Conservation (phyloP, 2,797 vertebrate genomes). For the Propithecus perrieri region DNA sequence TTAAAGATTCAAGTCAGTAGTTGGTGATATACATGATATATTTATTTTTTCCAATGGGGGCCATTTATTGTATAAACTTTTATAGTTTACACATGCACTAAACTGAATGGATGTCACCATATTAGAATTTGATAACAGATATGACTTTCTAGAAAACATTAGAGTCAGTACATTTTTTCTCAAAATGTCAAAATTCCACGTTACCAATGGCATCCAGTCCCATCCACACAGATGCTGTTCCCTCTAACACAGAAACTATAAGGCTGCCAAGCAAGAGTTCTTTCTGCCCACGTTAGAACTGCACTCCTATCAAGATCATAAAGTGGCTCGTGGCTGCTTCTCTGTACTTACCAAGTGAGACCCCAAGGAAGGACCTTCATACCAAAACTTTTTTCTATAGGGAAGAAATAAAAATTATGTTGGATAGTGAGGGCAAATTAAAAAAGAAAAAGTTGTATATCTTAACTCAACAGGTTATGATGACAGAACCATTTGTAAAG, state of each 20-base stretch:
- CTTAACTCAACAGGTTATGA: background rate
- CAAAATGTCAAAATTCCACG: background rate
- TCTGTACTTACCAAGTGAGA: conserved; percentile 81
- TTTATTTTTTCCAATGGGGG: background rate
- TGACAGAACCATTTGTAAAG: background rate
- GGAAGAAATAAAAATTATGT: conserved; percentile 47
- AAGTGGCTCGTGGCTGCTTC: accelerated
- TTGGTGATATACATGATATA: background rate
- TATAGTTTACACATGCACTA: background rate
- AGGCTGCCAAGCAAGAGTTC: background rate
- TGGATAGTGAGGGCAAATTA: background rate
- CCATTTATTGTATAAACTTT: background rate
- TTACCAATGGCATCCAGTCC: background rate
- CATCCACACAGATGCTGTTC: background rate
- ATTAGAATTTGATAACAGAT: background rate
- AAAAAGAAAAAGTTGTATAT: background rate
- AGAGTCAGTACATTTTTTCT: background rate
- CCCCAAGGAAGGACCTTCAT: conserved; percentile 83
- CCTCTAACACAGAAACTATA: background rate
- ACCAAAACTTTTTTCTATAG: conserved; percentile 90
- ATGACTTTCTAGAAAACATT: background rate
- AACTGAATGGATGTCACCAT: background rate
- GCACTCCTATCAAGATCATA: no score
- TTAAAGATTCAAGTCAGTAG: background rate
- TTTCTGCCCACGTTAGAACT: background rate